A percentile compares a stretch with the other conserved stretches of the same genome.
Conservation (phyloP, 2,888 invertebrate genomes). For the Trimorus sp. region DNA sequence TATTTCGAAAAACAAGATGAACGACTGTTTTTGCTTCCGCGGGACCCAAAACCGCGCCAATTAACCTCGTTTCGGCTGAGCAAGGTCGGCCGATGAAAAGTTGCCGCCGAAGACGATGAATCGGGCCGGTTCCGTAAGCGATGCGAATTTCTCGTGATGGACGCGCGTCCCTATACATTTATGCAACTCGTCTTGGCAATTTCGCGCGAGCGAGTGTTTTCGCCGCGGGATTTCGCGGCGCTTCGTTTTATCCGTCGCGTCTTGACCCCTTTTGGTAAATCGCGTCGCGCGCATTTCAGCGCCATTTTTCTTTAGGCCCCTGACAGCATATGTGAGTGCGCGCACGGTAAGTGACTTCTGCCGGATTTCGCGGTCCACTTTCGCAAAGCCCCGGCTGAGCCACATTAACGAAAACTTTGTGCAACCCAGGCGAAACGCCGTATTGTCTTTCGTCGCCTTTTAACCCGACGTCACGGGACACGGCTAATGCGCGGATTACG, state of each 20-base stretch:
- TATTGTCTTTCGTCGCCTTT: slow-evolving; percentile 34
- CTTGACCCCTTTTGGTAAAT: slow-evolving; percentile 64
- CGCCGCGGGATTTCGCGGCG: slow-evolving; percentile 32
- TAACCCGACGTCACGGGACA: slow-evolving; percentile 33
- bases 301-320: slow-evolving; percentile 72
- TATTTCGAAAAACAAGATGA: too few species aligned
- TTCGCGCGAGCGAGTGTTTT: slow-evolving; percentile 29
- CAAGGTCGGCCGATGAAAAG: slow-evolving; percentile 45
- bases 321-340: slow-evolving; percentile 71
- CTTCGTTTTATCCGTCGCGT: slow-evolving; percentile 30
- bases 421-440: slow-evolving; percentile 31
- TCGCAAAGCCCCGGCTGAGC: slow-evolving; percentile 48
- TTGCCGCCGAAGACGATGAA: slow-evolving; percentile 24
- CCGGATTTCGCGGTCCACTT: slow-evolving; percentile 59
- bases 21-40: too few species aligned
- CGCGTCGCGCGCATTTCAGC: slow-evolving; percentile 67
- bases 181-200: neutral
- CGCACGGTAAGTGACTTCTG: slow-evolving; percentile 64
- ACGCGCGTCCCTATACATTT: slow-evolving; percentile 14
- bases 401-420: slow-evolving; percentile 58
- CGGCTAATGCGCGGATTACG: slow-evolving; percentile 45
- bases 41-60: slow-evolving; percentile 3
- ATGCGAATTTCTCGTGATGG: slow-evolving; percentile 39
- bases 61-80: slow-evolving; percentile 23
- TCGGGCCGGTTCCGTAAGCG: slow-evolving; percentile 31